Conservation (phyloP, 2,888 invertebrate genomes). For the Calameuta filiformis region DNA sequence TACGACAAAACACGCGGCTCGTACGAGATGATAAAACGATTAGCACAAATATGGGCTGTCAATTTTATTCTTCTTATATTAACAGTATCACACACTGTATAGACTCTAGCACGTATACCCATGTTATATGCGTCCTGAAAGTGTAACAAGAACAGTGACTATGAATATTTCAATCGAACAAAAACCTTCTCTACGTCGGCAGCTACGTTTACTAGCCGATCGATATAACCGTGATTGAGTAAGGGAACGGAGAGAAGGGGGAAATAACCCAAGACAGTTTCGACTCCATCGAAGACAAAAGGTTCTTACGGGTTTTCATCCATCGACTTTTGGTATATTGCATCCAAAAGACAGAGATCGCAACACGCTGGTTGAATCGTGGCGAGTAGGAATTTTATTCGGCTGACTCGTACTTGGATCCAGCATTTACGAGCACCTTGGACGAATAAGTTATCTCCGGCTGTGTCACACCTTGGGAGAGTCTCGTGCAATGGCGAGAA, state of each 20-base stretch:
- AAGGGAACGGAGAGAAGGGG: not conserved
- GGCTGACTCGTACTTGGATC: not conserved
- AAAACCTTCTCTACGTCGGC: too few relatives aligned
- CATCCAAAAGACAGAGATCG: not conserved
- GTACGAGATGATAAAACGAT: slow-evolving; percentile 14
- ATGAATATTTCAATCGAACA: too few relatives aligned
- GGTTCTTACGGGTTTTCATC: not conserved
- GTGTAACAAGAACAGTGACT: too few relatives aligned
- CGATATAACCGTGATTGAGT: too few relatives aligned
- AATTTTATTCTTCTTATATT: not conserved
- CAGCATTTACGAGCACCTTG: not conserved
- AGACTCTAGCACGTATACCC: too few relatives aligned
- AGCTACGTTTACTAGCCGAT: too few relatives aligned
- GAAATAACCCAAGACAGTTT: not conserved
- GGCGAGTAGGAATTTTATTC: slow-evolving; percentile 10
- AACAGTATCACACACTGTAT: not conserved
- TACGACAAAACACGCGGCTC: slow-evolving; percentile 14
- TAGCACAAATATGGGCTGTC: slow-evolving; percentile 7
- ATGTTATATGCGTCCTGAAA: too few relatives aligned
- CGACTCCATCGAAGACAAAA: not conserved
- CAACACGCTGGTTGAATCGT: not conserved
- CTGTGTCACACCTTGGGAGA: slow-evolving; percentile 6
- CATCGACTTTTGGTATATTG: not conserved
- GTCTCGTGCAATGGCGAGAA: slow-evolving; percentile 12
- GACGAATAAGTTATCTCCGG: slow-evolving; percentile 15